Evolutionary conservation across 2,113 vertebrate genomes (phyloP), one percentile per base, ranked within the genome.

Genomic region (Salvelinus sp.): DNA sequence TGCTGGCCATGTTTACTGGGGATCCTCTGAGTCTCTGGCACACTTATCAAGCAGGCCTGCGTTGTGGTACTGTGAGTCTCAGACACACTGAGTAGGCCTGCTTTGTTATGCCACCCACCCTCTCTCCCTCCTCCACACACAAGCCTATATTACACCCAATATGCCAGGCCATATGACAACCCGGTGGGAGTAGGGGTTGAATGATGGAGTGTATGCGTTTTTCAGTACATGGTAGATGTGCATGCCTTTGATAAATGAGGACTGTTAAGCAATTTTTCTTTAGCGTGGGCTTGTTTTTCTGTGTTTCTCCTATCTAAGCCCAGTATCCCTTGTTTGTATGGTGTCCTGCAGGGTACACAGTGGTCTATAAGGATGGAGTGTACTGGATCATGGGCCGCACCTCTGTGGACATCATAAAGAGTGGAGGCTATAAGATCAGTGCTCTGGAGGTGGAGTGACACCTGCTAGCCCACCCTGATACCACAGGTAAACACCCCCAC

Each of bases 381-480:
- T 99, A 96, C 87, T 98, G 97, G 96, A 97, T 99, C 85, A 92
- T 91, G 87, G 98, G 97, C n/a, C 96, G 96, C 54, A 99, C 91
- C 2, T 98, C 96, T 0, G 94, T 98, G 3, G 98, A 99, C 90
- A 97, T 98, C 89, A 97, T 99, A 84, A 99, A 99, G 62, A 97
- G 93, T 0, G 98, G 97, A 0, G 97, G 97, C 20, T 98, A 97
- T 86, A 99, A 98, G 83, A 91, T 99, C 92, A 97, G 97, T 0
- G 97, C 97, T 0, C 94, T 99, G 66, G 96, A 99, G 72, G 95
- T 99, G 63, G 97, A 99, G 86, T 92, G 95, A 0, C 95, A 97
- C 1, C 92, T 99, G n/a, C 90, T 99, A 69, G 80, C 92, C 0
- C 97, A 99, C 86, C 96, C 95, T 0, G 91, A 95, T 86, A 96